A percentile compares a stretch with the other conserved stretches of the same genome.
Evolutionary conservation across 2,888 invertebrate genomes (phyloP).

Genomic region (Lasioglossum pauxillum): DNA sequence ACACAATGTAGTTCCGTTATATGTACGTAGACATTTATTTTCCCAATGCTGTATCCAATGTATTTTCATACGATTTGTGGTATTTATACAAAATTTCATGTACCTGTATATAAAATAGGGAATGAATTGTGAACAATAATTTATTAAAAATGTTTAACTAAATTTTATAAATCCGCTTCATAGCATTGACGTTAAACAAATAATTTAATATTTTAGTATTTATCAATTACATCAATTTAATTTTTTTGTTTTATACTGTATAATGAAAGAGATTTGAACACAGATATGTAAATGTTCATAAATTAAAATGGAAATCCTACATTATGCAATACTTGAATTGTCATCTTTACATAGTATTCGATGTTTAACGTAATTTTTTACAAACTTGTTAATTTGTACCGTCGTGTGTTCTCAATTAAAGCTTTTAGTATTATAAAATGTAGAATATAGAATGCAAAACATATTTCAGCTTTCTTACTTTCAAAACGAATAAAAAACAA

Average conservation of each 20-base stretch:
- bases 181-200: not conserved
- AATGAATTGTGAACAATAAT: not conserved
- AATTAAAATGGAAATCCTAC: not conserved
- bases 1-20: not conserved
- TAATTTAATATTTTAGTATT: not conserved
- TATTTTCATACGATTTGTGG: conserved; percentile 9
- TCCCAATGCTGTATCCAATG: not conserved
- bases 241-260: not conserved
- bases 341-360: conserved; percentile 16
- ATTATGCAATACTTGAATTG: conserved; percentile 6
- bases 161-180: not conserved
- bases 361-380: conserved; percentile 22
- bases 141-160: not conserved
- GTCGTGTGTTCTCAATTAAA: conserved; percentile 29
- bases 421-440: conserved; percentile 29
- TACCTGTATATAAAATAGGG: conserved; percentile 1
- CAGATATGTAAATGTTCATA: conserved; percentile 4
- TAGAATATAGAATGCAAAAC: conserved; percentile 39
- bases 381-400: conserved; percentile 42
- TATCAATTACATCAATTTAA: not conserved
- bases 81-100: not conserved
- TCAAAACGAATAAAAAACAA: conserved; percentile 34
- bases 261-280: not conserved
- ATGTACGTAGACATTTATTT: not conserved
- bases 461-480: conserved; percentile 20